Base-by-base conservation (phyloP, 1,140 invertebrate species). In the Micrasema minimum region DNA sequence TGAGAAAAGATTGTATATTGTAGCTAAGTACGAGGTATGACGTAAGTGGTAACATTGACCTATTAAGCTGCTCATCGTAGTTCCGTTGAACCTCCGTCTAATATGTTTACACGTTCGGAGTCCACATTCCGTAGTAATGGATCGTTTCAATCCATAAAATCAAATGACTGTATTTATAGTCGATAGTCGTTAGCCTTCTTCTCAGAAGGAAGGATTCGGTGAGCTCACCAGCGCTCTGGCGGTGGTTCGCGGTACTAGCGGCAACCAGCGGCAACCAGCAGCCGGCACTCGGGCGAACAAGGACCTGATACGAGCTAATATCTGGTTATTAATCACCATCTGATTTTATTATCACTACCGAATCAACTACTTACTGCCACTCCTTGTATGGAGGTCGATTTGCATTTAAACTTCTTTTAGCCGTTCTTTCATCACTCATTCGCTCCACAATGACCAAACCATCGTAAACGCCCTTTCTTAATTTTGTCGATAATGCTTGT, bases 101-200 rank as follows among this genome's bases (percentile, higher is more conserved):
- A 31, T 31, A 31, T 48, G 18, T 20, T 22, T 53, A 53, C 20
- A 53, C 50, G 50, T 53, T n/a, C 26, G 18, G 26, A 53, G 23
- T 53, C 50, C 50, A 53, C 50, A 53, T 53, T 53, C 50, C 50
- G 50, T 53, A 53, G 50, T 53, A 53, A 53, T 53, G 50, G 50
- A 11, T 53, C 10, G 1, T 53, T 53, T 53, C 50, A 18, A 53
- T 53, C 50, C 50, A 53, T 53, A 53, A 53, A 53, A 53, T 53
- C 18, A 53, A 53, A 53, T 53, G 23, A 35, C 50, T 53, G 50
- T 53, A 53, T 53, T 53, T 53, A 53, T 53, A 31, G 46, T 4
- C n/a, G 43, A 45, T 14, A 16, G 43, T 22, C 16, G 18, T 20
- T 48, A 20, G 46, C 1, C 50, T 53, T 35, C n/a, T 35, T 10